phyloP scores from a whole-genome alignment of 2,888 invertebrate genomes.

The Drosophila cracens region DNA sequence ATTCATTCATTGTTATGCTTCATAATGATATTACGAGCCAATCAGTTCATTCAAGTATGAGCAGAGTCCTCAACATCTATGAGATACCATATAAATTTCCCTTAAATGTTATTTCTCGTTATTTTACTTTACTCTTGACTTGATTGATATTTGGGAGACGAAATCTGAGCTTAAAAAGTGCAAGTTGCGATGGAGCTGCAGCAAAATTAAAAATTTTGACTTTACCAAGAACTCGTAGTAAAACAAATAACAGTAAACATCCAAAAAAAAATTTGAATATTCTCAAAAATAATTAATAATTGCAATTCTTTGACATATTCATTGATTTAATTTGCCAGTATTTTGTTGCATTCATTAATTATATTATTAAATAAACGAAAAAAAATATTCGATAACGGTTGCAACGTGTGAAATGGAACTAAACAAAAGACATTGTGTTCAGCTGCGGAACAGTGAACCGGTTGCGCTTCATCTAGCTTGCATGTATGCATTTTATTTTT shows the following conservation, averaged over 20 bases:
- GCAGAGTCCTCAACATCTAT: not conserved
- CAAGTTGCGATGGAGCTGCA: not conserved
- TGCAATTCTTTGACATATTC: not conserved
- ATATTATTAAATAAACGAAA: not conserved
- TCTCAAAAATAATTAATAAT: not conserved
- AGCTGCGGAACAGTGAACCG: not conserved
- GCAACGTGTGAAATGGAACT: not conserved
- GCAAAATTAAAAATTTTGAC: not conserved
- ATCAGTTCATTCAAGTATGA: slow-evolving; percentile 10
- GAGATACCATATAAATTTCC: not conserved
- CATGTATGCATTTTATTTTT: not conserved
- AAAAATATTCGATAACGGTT: not conserved
- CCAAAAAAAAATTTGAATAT: not conserved
- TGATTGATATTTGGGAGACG: not conserved
- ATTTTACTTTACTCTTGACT: not conserved
- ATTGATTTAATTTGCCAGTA: not conserved
- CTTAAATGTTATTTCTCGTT: not conserved
- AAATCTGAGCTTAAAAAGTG: not conserved
- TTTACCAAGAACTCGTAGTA: not conserved
- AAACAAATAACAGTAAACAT: not conserved
- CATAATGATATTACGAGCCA: slow-evolving; percentile 6
- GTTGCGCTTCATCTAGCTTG: not conserved
- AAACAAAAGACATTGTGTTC: not conserved
- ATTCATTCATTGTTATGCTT: slow-evolving; percentile 36
- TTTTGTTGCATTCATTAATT: not conserved